Conservation (phyloP, 2,797 vertebrate genomes). For the Leuciscus waleckii region DNA sequence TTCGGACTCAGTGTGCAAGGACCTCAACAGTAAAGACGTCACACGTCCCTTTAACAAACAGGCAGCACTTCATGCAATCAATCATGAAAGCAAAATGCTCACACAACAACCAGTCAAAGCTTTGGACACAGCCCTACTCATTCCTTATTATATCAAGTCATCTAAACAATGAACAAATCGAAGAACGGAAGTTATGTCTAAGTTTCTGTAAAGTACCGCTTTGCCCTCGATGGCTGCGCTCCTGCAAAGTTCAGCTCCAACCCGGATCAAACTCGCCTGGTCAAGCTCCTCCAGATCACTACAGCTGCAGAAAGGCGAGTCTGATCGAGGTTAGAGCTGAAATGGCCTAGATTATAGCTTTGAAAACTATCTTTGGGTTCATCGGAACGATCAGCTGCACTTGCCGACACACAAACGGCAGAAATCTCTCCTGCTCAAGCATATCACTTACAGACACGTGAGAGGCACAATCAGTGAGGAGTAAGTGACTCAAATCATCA, state of each 20-base stretch:
- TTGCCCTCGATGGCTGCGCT: not conserved
- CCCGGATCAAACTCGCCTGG: not conserved
- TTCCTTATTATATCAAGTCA: not conserved
- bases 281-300: not conserved
- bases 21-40: not conserved
- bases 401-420: not conserved
- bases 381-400: not conserved
- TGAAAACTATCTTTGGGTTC: not conserved
- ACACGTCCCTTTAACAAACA: not conserved
- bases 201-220: not conserved
- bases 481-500: not conserved
- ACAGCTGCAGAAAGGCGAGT: not conserved
- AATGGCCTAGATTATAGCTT: not conserved
- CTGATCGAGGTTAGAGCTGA: not conserved
- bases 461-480: not conserved
- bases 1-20: no score
- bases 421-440: not conserved
- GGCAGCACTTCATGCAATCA: not conserved
- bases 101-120: not conserved
- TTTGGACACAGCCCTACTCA: not conserved
- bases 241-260: not conserved
- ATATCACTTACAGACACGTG: not conserved
- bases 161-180: not conserved
- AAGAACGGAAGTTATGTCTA: not conserved
- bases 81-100: constrained; percentile 1